A percentile compares a stretch with the other conserved stretches of the same genome.
These are phyloP conservation scores for Scartelaos histophorus DNA, from an alignment of 2,113 vertebrate species.

Conservation along the genomic window DNA sequence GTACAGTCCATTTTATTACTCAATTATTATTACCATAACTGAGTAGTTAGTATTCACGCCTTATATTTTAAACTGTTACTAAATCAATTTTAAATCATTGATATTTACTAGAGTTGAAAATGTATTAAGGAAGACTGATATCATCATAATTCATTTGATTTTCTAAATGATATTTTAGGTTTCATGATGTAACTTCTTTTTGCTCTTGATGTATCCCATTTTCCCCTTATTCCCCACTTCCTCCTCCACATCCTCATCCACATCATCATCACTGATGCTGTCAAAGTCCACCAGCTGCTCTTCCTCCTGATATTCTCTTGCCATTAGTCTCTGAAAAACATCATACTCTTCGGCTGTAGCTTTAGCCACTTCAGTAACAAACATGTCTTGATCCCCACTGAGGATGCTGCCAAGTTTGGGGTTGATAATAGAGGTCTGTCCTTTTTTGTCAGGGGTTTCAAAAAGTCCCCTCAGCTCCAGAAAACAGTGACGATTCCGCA, in stretches of 20 bases:
- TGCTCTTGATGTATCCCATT: slow-evolving; percentile 58
- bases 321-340: slow-evolving; percentile 85
- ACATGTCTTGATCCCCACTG: slow-evolving; percentile 70
- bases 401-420: slow-evolving; percentile 83
- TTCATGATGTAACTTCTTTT: slow-evolving; percentile 37
- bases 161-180: background rate
- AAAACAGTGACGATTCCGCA: slow-evolving; percentile 84
- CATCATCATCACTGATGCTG: slow-evolving; percentile 31
- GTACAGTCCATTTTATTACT: background rate
- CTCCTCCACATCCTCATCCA: slow-evolving; percentile 28
- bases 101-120: background rate
- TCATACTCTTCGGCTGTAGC: slow-evolving; percentile 83
- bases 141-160: background rate
- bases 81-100: too few relatives aligned
- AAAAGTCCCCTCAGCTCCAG: slow-evolving; percentile 90
- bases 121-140: background rate
- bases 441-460: slow-evolving; percentile 87
- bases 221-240: slow-evolving; percentile 40
- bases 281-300: slow-evolving; percentile 39
- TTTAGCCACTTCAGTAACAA: slow-evolving; percentile 75
- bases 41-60: background rate
- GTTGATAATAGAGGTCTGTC: slow-evolving; percentile 82
- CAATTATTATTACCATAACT: background rate
- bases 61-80: too few relatives aligned
- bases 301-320: slow-evolving; percentile 78